Base-by-base conservation (phyloP, 2,888 invertebrate species). In the Scaptomyza flava region DNA sequence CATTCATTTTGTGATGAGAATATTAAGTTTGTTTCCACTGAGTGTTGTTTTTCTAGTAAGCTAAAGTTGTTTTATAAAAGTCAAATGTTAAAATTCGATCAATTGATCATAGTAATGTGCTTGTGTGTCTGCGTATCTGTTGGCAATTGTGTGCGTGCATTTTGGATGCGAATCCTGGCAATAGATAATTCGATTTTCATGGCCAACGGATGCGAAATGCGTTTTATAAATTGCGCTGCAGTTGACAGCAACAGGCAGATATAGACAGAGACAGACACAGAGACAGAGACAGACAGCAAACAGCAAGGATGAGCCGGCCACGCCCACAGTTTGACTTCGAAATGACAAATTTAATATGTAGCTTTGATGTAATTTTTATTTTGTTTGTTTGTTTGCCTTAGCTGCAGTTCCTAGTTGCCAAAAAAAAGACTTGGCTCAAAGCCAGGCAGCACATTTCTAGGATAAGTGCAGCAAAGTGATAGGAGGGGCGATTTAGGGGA, bases 331-430 rank as follows among this genome's bases (percentile, higher is more conserved):
- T 72, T 72, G 66, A 41, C 61, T 59, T 33, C 56, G 63, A 81
- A 81, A 85, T 79, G 88, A 87, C 88, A 81, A 87, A 81, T 87
- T 81, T 81, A 87, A 81, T 81, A 81, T 87, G 83, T 76, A 68
- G 65, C 65, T 61, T 62, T 84, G 68, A 51, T 63, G 81, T 43
- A 62, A 45, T 51, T 79, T 78, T 74, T 38, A 27, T 38, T 2
- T 38, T 38, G 38, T 65, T 87, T 72, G 87, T 27, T 27, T 27
- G 27, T 27, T 23, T 23, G 23, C 64, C 67, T 76, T 17, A 48
- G 64, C 82, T 65, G 62, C 81, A 72, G 64, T 60, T 58, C 57
- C 64, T 34, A 65, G 50, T 62, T 48, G 48, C 61, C 58, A 48
- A 27, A 27, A 27, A 36, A 17, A 31, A 45, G 68, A 57, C 68